Evolutionary conservation across 2,113 vertebrate species (phyloP).

Genomic region (Odontophorus gujanensis): DNA sequence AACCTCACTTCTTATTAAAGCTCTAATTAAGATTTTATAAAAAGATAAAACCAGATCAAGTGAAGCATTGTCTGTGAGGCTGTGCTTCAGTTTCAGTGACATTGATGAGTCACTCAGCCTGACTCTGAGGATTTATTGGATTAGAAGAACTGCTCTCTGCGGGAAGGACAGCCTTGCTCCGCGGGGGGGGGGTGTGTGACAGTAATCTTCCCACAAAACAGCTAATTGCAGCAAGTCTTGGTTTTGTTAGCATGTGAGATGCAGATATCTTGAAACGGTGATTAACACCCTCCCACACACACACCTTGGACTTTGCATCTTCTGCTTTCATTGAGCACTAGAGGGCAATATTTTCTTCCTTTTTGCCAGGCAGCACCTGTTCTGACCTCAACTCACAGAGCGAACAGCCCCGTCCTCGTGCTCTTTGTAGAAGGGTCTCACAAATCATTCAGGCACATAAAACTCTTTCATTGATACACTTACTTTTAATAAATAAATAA

Average conservation of each 20-base stretch:
- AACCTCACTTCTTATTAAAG: neutral
- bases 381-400: neutral
- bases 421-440: neutral
- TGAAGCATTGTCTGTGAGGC: neutral
- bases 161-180: neutral
- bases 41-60: neutral
- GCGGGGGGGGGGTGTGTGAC: neutral
- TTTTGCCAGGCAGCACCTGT: neutral
- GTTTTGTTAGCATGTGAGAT: neutral
- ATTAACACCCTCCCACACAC: neutral
- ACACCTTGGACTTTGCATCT: neutral
- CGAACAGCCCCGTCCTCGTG: neutral
- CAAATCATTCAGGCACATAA: neutral
- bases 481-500: neutral
- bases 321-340: constrained; percentile 64
- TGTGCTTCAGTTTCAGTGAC: neutral
- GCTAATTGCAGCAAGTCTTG: neutral
- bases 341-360: constrained; percentile 76
- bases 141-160: neutral
- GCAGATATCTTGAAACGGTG: neutral
- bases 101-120: neutral
- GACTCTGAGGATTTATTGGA: neutral
- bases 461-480: neutral
- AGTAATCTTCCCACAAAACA: neutral
- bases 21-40: constrained; percentile 16